Base-by-base conservation (phyloP, 2,797 vertebrate species). In the Anguilla anguilla region DNA sequence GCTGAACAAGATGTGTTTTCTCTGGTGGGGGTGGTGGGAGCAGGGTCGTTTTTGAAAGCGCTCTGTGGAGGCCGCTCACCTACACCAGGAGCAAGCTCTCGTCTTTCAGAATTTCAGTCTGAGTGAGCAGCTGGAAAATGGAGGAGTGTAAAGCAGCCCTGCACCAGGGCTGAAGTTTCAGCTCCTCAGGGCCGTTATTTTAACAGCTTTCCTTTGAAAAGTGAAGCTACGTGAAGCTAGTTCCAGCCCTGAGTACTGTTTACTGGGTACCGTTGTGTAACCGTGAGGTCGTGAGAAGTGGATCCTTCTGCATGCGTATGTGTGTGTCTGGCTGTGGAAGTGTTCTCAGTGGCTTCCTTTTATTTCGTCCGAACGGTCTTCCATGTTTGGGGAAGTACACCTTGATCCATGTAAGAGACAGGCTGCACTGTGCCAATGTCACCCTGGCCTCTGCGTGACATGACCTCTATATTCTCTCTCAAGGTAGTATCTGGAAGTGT, bases 391-490 rank as follows among this genome's bases (percentile, higher is more conserved):
- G 25, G 11, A 31, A 72, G 28, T 28, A 4, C 17, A 46, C 15
- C 39, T 46, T 46, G 39, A 67, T 25, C 22, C 15, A 46, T 46
- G 35, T 79, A 35, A 22, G 35, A 43, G 25, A 79, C 1, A n/a
- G 31, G 35, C 35, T 15, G 13, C 31, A 74, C 69, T 74, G 31
- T 74, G 1, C 3, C 10, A 74, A 22, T 39, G 39, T 7, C 17
- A 46, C 35, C 74, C 35, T 74, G 28, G 22, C 74, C 72, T 39
- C 72, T 77, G 13, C 72, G 3, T 72, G 25, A 72, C 39, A 3
- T 77, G n/a, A 77, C 72, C 74, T 74, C 69, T 17, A 39, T 74
- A 15, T 31, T 74, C 69, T 74, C 69, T 74, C 69, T 35, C n/a
- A 67, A 35, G 28, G 69, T 31, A 15, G 69, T 74, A 15, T 10